Conservation (phyloP, 2,888 invertebrate genomes). For the Torymus texanus region DNA sequence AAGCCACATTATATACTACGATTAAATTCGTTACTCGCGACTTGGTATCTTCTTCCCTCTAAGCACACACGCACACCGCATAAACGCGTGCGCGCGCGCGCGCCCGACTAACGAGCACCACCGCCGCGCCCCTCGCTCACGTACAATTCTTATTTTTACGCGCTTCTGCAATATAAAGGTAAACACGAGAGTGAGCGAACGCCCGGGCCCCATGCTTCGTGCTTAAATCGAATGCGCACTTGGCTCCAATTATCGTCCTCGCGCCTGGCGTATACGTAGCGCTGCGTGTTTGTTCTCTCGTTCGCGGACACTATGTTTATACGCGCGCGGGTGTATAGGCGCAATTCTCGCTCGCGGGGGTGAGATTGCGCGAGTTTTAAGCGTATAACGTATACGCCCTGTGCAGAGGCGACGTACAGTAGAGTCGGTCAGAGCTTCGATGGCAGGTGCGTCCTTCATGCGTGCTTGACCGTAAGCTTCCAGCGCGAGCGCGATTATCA, state of each 20-base stretch:
- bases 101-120: no score
- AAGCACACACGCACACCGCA: no score
- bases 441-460: slow-evolving; percentile 12
- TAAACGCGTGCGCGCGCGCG: no score
- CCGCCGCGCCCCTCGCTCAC: not conserved
- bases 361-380: no score
- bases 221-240: slow-evolving; percentile 10
- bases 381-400: not conserved
- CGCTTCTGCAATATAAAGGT: not conserved
- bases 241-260: slow-evolving; percentile 22
- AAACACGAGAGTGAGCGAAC: not conserved
- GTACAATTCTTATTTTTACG: not conserved
- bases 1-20: no score
- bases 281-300: slow-evolving; percentile 22
- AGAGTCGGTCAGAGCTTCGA: not conserved
- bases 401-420: not conserved
- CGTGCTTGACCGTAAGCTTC: slow-evolving; percentile 19
- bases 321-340: not conserved
- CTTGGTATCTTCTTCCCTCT: no score
- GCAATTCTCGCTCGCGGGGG: not conserved
- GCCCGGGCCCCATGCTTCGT: no score
- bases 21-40: no score
- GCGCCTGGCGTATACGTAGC: not conserved
- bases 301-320: slow-evolving; percentile 33
- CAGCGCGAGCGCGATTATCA: slow-evolving; percentile 6